Conservation (phyloP, 2,888 invertebrate species). For the Chalcosyrphus nemorum region DNA sequence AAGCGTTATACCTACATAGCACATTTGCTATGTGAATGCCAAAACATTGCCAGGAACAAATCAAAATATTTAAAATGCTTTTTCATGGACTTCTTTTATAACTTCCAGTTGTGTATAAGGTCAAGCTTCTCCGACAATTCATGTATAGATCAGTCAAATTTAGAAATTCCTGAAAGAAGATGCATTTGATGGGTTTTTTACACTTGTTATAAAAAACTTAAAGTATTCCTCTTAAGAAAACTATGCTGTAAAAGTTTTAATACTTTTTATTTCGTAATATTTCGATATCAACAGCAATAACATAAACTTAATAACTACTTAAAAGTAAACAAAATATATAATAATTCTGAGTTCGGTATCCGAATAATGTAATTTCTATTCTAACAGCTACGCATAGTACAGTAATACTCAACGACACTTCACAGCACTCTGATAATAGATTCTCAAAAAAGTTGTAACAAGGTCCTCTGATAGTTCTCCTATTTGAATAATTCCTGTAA, state of each 20-base stretch:
- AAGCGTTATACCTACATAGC: no score
- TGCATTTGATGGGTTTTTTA: no score
- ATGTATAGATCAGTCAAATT: no score
- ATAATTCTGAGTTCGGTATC: conserved; percentile 23
- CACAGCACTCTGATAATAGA: conserved; percentile 68
- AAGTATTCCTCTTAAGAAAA: no score
- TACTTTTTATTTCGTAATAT: conserved; percentile 24
- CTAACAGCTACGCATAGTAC: conserved; percentile 18
- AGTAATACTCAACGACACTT: conserved; percentile 51
- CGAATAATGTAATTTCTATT: neutral
- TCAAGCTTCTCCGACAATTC: no score
- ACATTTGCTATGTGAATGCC: no score
- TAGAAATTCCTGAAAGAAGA: no score
- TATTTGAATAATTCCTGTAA: conserved; percentile 77
- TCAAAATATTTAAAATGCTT: no score
- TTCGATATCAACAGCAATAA: conserved; percentile 23
- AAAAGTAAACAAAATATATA: neutral
- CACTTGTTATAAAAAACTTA: no score
- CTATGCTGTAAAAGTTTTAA: neutral
- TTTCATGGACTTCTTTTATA: no score
- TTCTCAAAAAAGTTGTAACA: conserved; percentile 29
- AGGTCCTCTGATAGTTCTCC: neutral
- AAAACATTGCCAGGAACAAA: no score
- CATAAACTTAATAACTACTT: neutral
- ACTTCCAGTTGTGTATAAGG: no score